Percentiles rank a stretch among this genome's conserved stretches.
Evolutionary conservation across 2,888 invertebrate genomes (phyloP).

Genomic region (Spodoptera exigua): DNA sequence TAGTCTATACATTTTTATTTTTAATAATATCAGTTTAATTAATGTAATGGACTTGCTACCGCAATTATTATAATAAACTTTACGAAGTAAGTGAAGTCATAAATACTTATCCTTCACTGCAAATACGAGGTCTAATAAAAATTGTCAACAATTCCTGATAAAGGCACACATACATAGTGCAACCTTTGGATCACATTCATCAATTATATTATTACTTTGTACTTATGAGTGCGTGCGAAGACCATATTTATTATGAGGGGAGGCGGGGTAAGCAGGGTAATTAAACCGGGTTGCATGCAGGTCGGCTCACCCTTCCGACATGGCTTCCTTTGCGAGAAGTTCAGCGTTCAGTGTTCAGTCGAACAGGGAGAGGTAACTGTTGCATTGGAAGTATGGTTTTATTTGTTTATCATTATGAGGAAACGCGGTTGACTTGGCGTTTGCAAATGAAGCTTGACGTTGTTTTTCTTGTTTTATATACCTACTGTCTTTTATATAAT

Average conservation of each 20-base stretch:
- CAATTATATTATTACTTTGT: conserved; percentile 63
- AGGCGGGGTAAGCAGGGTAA: conserved; percentile 69
- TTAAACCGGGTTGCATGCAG: conserved; percentile 69
- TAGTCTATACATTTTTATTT: too few relatives aligned
- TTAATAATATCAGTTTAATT: too few relatives aligned
- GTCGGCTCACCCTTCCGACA: conserved; percentile 66
- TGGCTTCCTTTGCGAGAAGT: conserved; percentile 66
- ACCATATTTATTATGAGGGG: conserved; percentile 70
- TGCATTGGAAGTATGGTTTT: conserved; percentile 58
- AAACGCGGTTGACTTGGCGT: conserved; percentile 56
- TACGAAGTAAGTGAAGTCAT: not conserved
- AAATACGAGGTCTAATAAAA: conserved; percentile 14
- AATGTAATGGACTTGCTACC: too few relatives aligned
- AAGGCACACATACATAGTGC: conserved; percentile 11
- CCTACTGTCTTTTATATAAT: not conserved
- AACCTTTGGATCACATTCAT: conserved; percentile 54
- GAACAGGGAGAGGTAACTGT: conserved; percentile 52
- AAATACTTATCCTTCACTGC: conserved; percentile 8
- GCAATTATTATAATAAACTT: too few relatives aligned
- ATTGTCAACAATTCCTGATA: conserved; percentile 45
- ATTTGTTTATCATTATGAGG: conserved; percentile 60
- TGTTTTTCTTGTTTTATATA: conserved; percentile 8
- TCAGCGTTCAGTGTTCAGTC: conserved; percentile 53
- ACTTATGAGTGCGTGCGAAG: conserved; percentile 71
- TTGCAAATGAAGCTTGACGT: conserved; percentile 46